phyloP scores from a whole-genome alignment of 30 jellyfish, hydroid and myxozoan genomes.

The Rhopilema esculentum region DNA sequence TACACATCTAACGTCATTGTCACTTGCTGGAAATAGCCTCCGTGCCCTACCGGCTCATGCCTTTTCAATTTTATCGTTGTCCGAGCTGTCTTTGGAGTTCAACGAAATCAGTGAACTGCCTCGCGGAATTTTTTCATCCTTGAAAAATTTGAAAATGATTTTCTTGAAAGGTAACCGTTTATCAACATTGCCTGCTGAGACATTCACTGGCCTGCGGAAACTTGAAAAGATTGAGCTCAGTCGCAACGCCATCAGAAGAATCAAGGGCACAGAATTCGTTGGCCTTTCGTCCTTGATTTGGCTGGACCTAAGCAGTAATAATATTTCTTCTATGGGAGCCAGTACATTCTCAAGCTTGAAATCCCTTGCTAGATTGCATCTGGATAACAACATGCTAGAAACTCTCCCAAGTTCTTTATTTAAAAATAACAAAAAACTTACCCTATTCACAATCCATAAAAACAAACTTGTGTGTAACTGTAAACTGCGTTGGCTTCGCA shows the following conservation, averaged over 20 bases:
- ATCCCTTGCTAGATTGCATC: constrained; percentile 71
- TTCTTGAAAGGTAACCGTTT: constrained; percentile 75
- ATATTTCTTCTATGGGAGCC: constrained; percentile 64
- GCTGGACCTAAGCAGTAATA: constrained; percentile 73
- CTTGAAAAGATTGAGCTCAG: constrained; percentile 78
- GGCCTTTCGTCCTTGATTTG: constrained; percentile 49
- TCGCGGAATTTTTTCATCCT: constrained; percentile 36
- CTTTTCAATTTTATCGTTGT: constrained; percentile 69
- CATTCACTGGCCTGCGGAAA: constrained; percentile 26
- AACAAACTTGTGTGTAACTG: constrained; percentile 90
- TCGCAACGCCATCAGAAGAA: constrained; percentile 51
- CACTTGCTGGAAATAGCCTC: constrained; percentile 78
- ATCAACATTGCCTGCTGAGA: constrained; percentile 11
- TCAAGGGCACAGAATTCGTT: constrained; percentile 62
- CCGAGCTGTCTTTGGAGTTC: constrained; percentile 83
- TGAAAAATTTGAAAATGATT: constrained; percentile 55
- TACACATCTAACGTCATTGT: constrained; percentile 66
- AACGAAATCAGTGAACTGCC: constrained; percentile 71
- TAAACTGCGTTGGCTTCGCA: constrained; percentile 81
- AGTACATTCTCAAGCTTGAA: constrained; percentile 57
- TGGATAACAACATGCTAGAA: constrained; percentile 77
- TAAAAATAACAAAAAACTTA: constrained; percentile 32
- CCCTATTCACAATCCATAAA: constrained; percentile 69
- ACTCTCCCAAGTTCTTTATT: constrained; percentile 60
- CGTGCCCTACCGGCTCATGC: constrained; percentile 57